Evolutionary conservation across 2,888 invertebrate genomes (phyloP), one percentile per base, ranked within the genome.

Genomic region (Lochmaea capreae): DNA sequence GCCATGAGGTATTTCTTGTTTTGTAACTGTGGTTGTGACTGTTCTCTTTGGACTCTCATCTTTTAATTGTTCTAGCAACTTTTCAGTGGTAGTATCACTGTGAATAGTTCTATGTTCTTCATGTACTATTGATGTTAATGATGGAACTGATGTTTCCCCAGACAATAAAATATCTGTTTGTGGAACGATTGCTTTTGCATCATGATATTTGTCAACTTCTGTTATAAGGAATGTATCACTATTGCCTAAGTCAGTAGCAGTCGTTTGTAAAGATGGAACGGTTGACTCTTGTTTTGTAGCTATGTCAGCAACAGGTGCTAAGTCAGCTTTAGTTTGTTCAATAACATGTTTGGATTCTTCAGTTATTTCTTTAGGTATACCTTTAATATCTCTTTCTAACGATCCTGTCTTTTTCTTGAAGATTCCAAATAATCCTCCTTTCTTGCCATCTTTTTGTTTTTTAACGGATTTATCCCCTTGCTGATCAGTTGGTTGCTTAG

Each of bases 181-280:
- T 46, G 10, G 4, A 22, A 49, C 14, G 14, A 62, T 42, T 33
- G 80, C 79, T 58, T 71, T 76, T 39, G 78, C 79, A 67, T 82
- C 81, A 59, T 83, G 74, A 67, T 80, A 82, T 62, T 76, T 74
- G 14, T 75, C 67, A 66, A 80, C 66, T 77, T 83, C 82, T 18
- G 70, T 58, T 57, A 76, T 65, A 3, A 83, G 59, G 63, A 83
- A 83, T 9, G 68, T 57, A 26, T 76, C 74, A 3, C 79, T 78
- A 14, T 79, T 67, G 12, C 75, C 58, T 62, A 77, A 79, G 11
- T 62, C 42, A 59, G 4, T 26, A 26, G 11, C n/a, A 22, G 22
- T 14, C 33, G 22, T 57, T 57, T 10, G 43, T 3, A 43, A 43
- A 43, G 43, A 12, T 43, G 43, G 43, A 14, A 18, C n/a, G n/a